A percentile compares a stretch with the other conserved stretches of the same genome.
These are phyloP conservation scores for Nomada fabriciana DNA, from an alignment of 2,888 invertebrate genomes.

Conservation along the genomic window DNA sequence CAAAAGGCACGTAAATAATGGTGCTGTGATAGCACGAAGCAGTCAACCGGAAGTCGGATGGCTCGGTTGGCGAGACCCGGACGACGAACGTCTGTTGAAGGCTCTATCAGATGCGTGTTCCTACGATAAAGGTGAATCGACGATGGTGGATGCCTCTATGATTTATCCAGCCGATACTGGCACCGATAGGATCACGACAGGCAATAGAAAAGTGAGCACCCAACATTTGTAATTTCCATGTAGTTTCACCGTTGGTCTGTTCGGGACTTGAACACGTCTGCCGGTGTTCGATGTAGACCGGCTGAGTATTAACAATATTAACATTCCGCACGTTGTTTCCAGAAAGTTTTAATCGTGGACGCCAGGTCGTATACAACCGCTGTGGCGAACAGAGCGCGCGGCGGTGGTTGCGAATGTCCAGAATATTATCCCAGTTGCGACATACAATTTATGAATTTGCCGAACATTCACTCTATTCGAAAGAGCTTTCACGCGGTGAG, in stretches of 20 bases:
- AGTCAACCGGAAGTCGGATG: constrained; percentile 98
- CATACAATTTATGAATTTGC: constrained; percentile 98
- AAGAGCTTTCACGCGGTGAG: constrained; percentile 96
- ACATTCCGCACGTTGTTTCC: constrained; percentile 54
- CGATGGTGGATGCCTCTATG: constrained; percentile 80
- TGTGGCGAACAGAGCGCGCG: constrained; percentile 97
- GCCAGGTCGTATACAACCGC: constrained; percentile 98
- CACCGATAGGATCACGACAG: constrained; percentile 73
- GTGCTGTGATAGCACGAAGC: constrained; percentile 96
- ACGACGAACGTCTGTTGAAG: constrained; percentile 95
- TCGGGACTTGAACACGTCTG: too few relatives aligned
- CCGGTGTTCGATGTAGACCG: too few relatives aligned
- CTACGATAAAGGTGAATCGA: constrained; percentile 87
- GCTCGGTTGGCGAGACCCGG: constrained; percentile 95
- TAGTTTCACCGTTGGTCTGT: not conserved
- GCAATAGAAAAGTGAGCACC: constrained; percentile 75
- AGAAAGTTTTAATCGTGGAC: constrained; percentile 96
- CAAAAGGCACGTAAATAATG: constrained; percentile 91
- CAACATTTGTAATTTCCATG: not conserved
- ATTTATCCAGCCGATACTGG: constrained; percentile 73
- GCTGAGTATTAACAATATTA: not conserved
- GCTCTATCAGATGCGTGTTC: constrained; percentile 93
- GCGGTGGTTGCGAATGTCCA: constrained; percentile 98
- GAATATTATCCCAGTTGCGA: constrained; percentile 98
- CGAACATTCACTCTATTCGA: constrained; percentile 98